phyloP scores from a whole-genome alignment of 2,888 invertebrate genomes.

The Linnaemya vulpina region DNA sequence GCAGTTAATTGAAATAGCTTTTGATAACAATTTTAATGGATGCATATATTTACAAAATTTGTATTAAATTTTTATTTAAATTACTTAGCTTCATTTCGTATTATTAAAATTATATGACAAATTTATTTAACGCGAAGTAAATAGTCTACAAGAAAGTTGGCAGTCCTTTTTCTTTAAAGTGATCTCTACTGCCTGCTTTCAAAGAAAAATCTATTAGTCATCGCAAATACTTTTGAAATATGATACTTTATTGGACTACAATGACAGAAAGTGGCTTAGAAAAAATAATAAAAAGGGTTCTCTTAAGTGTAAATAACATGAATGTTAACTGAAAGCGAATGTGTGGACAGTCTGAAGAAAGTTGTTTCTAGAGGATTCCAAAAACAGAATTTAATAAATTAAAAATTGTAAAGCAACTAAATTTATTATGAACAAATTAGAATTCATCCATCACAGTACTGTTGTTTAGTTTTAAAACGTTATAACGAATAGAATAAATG shows the following conservation, averaged over 20 bases:
- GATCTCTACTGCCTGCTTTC: constrained; percentile 13
- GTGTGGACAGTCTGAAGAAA: constrained; percentile 31
- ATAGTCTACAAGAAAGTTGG: neutral
- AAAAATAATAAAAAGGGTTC: constrained; percentile 55
- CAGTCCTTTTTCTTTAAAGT: constrained; percentile 25
- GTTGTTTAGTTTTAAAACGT: neutral
- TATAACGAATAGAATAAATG: constrained; percentile 33
- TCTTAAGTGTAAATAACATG: constrained; percentile 42
- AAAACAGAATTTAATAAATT: neutral
- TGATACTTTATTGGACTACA: constrained; percentile 55
- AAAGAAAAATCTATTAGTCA: constrained; percentile 43
- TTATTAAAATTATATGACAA: too few relatives aligned
- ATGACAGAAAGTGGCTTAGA: constrained; percentile 53
- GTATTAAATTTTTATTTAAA: too few relatives aligned
- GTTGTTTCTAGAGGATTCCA: constrained; percentile 36
- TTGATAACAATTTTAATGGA: too few relatives aligned
- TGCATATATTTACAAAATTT: too few relatives aligned
- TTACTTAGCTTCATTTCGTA: too few relatives aligned
- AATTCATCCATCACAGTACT: constrained; percentile 12
- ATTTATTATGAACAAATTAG: neutral
- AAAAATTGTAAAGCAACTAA: constrained; percentile 1
- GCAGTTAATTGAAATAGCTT: too few relatives aligned
- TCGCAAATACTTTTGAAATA: constrained; percentile 51
- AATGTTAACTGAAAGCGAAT: constrained; percentile 33
- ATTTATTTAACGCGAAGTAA: neutral